Evolutionary conservation across 2,888 invertebrate genomes (phyloP).

Genomic region (Himalopsyche japonica): DNA sequence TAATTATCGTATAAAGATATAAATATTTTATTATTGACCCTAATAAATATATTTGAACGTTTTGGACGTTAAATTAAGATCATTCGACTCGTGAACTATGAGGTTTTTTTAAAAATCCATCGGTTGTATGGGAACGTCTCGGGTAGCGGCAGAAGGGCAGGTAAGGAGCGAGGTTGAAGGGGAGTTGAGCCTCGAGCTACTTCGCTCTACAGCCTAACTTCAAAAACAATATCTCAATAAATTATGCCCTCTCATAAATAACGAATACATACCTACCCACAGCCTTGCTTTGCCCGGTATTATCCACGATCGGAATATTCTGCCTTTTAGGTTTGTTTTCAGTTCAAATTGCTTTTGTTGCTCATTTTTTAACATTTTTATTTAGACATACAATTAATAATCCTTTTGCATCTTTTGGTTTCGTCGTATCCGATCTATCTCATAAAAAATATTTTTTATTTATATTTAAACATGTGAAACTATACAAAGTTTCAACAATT

Average conservation of each 20-base stretch:
- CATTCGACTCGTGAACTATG: neutral
- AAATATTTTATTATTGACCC: neutral
- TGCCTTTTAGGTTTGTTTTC: slow-evolving; percentile 19
- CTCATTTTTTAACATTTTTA: neutral
- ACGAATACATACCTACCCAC: slow-evolving; percentile 34
- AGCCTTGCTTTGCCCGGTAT: slow-evolving; percentile 25
- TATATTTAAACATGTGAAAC: too few relatives aligned
- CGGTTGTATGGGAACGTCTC: neutral
- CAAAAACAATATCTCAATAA: slow-evolving; percentile 41
- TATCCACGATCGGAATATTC: slow-evolving; percentile 16
- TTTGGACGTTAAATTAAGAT: neutral
- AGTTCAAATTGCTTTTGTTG: slow-evolving; percentile 8
- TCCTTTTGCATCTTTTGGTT: neutral
- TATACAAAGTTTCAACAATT: too few relatives aligned
- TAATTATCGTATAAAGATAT: too few relatives aligned
- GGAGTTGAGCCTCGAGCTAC: slow-evolving; percentile 32
- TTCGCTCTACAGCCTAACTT: slow-evolving; percentile 29
- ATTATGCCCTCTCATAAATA: slow-evolving; percentile 40
- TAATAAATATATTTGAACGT: too few relatives aligned
- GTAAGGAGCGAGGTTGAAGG: neutral
- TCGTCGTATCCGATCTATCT: neutral
- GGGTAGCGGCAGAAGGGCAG: neutral
- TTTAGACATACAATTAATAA: neutral
- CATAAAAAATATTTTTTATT: too few relatives aligned
- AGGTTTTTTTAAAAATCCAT: neutral